phyloP scores from a whole-genome alignment of 2,888 invertebrate species.

The Conchocele bisecta region DNA sequence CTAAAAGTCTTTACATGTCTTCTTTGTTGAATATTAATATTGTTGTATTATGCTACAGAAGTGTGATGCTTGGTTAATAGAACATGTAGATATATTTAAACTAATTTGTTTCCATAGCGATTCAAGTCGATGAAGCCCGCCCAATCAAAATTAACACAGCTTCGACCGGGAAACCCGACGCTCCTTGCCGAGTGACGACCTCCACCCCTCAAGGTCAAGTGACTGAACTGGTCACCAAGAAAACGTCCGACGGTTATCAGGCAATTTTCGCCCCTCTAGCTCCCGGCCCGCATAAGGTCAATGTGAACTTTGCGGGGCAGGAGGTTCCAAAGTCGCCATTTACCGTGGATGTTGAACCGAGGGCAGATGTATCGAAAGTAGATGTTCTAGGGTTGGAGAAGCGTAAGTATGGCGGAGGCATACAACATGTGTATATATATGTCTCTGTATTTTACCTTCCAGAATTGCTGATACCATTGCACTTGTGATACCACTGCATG shows the following conservation, averaged over 20 bases:
- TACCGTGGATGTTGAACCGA: conserved; percentile 73
- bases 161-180: conserved; percentile 62
- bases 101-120: conserved; percentile 48
- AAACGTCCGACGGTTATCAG: conserved; percentile 88
- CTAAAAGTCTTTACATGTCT: no score
- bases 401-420: conserved; percentile 93
- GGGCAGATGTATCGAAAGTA: conserved; percentile 86
- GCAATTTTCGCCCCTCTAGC: conserved; percentile 81
- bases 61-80: no score
- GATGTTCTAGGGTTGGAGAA: conserved; percentile 87
- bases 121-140: conserved; percentile 55
- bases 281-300: conserved; percentile 82
- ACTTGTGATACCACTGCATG: no score
- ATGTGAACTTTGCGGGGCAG: conserved; percentile 80
- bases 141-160: conserved; percentile 51
- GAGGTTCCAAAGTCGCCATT: conserved; percentile 81
- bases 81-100: no score
- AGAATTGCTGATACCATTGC: no score
- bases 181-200: conserved; percentile 67
- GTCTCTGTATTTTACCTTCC: no score
- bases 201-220: conserved; percentile 81
- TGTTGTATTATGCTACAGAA: no score
- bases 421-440: no score
- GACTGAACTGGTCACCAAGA: conserved; percentile 90
- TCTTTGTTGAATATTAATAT: no score